Evolutionary conservation across 1,140 invertebrate genomes (phyloP).

Genomic region (Ceratosolen solmsi): DNA sequence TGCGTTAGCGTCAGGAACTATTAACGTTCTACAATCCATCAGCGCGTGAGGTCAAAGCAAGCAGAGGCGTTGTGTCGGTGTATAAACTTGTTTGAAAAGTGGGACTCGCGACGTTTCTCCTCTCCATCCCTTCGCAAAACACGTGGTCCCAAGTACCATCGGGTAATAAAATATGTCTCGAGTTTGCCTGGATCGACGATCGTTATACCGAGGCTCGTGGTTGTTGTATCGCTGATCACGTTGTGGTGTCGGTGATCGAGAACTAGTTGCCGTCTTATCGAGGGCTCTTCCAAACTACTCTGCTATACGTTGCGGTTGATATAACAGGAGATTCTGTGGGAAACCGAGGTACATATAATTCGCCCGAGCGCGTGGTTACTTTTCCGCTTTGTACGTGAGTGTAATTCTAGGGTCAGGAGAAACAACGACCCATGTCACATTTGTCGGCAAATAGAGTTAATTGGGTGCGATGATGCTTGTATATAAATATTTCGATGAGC

Average conservation of each 20-base stretch:
- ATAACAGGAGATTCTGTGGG: neutral
- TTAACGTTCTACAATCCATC: neutral
- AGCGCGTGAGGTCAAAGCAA: neutral
- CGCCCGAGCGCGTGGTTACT: neutral
- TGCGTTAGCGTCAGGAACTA: neutral
- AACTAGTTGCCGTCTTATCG: neutral
- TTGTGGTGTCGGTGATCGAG: neutral
- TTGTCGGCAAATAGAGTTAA: neutral
- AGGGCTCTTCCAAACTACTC: neutral
- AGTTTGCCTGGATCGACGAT: neutral
- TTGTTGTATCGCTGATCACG: neutral
- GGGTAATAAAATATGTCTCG: neutral
- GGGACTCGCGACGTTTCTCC: neutral
- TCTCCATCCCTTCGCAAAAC: neutral
- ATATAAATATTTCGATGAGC: neutral
- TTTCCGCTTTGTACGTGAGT: neutral
- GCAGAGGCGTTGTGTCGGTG: conserved; percentile 23
- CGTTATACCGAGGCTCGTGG: neutral
- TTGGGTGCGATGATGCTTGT: neutral
- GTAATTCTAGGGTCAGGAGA: neutral
- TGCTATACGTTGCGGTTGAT: neutral
- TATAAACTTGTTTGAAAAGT: conserved; percentile 10
- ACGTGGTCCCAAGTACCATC: neutral
- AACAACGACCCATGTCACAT: neutral
- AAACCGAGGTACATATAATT: neutral